A percentile compares a stretch with the other conserved stretches of the same genome.
phyloP scores from a whole-genome alignment of 2,113 vertebrate genomes.

The Hemicordylus capensis region DNA sequence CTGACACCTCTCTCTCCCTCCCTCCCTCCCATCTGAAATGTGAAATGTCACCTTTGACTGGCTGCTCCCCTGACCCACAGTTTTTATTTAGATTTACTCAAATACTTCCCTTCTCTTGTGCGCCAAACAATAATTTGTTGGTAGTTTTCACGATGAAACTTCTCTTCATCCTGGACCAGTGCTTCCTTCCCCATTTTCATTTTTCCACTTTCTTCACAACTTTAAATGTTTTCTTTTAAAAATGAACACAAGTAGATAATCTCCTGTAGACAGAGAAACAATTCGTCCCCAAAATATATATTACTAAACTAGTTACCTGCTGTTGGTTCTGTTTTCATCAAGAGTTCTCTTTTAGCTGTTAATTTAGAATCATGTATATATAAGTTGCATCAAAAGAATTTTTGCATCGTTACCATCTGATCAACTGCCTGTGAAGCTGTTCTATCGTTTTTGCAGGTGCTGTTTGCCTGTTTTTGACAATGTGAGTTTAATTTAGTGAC shows the following conservation, averaged over 20 bases:
- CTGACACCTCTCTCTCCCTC: no score
- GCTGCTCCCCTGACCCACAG: background rate
- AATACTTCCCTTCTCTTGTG: background rate
- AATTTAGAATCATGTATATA: background rate
- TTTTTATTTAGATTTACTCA: background rate
- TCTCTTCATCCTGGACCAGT: background rate
- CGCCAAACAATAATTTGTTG: background rate
- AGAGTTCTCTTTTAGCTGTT: background rate
- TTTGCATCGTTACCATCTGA: background rate
- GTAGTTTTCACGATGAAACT: background rate
- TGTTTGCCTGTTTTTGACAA: conserved; percentile 9
- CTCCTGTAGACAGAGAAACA: background rate
- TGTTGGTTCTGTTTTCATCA: conserved; percentile 11
- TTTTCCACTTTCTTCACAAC: background rate
- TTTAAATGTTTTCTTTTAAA: background rate
- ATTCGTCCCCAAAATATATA: conserved; percentile 1
- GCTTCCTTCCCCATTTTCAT: background rate
- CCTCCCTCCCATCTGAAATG: background rate
- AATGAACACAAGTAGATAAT: background rate
- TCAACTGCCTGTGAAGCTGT: background rate
- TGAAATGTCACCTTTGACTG: background rate
- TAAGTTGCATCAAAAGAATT: background rate
- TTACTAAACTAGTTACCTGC: background rate
- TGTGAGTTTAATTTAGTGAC: background rate
- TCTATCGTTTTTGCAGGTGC: conserved; percentile 14